Base-by-base conservation (phyloP, 2,797 vertebrate species). In the Enteromius radiatus region DNA sequence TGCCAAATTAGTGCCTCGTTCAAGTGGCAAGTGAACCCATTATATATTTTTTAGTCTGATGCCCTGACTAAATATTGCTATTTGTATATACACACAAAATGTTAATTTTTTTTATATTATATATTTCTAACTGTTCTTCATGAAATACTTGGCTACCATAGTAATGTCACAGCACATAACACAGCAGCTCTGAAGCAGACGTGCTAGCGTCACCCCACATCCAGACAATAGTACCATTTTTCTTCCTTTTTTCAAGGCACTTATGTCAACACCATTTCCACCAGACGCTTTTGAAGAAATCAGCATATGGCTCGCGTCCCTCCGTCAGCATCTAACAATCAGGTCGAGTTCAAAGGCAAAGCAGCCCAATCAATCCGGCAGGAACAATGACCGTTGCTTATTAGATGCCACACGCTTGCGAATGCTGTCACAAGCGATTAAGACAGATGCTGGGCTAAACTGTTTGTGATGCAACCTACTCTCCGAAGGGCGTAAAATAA, bases 371-470 rank as follows among this genome's bases (percentile, higher is more conserved):
- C 77, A 80, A 73, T 84, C 82, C 70, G 12, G 65, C 52, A 71
- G 63, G 64, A 81, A 84, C 85, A 81, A 80, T 82, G 82, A 75
- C 80, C 56, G 28, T 65, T 71, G 84, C 84, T 80, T 82, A 88
- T 84, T 81, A 68, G 47, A 78, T 43, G 59, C 77, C 81, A 78
- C 80, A 70, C 41, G 63, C 67, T 87, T 84, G 82, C 79, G 61
- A 83, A 68, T 47, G 73, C 76, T 82, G 86, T 87, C 83, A 77
- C 73, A 77, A 78, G 7, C 56, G 76, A 90, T 90, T 86, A 88
- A 78, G 82, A 80, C 56, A 45, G 74, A 86, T 69, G 70, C 80
- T 70, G 75, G 65, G 15, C 79, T 79, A 84, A 88, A 88, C 84
- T 81, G 54, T 80, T 75, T 82, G 80, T 88, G 85, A 88, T 85